A percentile compares a stretch with the other conserved stretches of the same genome.
These are phyloP conservation scores for Pitta sordida DNA, from an alignment of 2,113 vertebrate genomes.

Conservation along the genomic window DNA sequence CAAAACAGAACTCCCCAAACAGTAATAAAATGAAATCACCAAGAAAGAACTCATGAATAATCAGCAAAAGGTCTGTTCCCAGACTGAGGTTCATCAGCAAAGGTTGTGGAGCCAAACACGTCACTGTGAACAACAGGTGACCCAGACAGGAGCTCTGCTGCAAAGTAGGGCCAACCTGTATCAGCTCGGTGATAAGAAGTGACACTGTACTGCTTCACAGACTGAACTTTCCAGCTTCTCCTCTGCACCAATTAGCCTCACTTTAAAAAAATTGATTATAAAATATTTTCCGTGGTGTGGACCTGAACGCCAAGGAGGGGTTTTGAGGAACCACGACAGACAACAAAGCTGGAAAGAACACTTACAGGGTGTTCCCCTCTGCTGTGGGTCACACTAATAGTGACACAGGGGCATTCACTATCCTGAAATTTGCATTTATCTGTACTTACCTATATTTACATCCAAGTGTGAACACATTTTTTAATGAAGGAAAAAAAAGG, in stretches of 20 bases:
- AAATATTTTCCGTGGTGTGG: neutral
- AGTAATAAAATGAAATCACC: neutral
- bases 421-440: neutral
- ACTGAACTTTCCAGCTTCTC: neutral
- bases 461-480: accelerated
- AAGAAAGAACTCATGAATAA: neutral
- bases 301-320: neutral
- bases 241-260: no score
- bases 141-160: neutral
- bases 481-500: neutral
- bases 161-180: neutral
- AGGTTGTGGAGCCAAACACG: accelerated
- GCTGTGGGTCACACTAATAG: accelerated
- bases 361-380: neutral
- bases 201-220: neutral
- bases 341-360: neutral
- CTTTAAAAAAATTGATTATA: neutral
- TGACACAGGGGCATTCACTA: neutral
- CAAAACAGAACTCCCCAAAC: neutral
- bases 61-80: neutral
- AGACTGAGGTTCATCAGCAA: neutral
- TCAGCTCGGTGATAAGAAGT: neutral
- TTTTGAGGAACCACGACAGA: neutral
- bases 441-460: neutral
- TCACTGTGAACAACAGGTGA: neutral